Base-by-base conservation (phyloP, 64 coral and sea anemone species). In the Exaiptasia diaphana region DNA sequence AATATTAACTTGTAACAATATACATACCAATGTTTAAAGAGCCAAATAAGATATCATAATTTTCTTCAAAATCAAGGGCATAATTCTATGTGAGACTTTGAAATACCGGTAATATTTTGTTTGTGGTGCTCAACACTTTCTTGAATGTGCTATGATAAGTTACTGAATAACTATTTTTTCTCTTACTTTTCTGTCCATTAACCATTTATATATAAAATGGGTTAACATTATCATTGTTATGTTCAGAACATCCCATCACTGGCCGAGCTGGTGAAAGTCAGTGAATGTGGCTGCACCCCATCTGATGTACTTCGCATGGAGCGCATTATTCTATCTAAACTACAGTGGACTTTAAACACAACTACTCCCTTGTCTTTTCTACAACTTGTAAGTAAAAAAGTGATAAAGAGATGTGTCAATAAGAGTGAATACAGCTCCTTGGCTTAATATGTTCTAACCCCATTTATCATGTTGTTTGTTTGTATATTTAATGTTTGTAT, bases 241-340 rank as follows among this genome's bases (percentile, higher is more conserved):
- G 35, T 4, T 15, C 48, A 93, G 86, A 83, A 82, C 39, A 88
- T 95, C 48, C 91, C 91, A 35, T 87, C 81, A 73, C 83, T 83
- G 17, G 63, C 75, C 20, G 91, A 95, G 54, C 76, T 95, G 52
- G 81, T 95, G 25, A 76, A 89, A 84, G 91, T 95, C 28, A 95
- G 91, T 80, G 91, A 77, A 29, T 78, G 86, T 64, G 67, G 73
- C 67, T 95, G 87, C 54, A 85, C 91, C 65, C 73, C 86, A 41
- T 95, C 91, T 85, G 91, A 95, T 85, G 76, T 95, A 40, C 54
- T 95, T 58, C 81, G 91, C 33, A 95, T 95, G 91, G 91, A 95
- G 53, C 80, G 91, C 22, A 89, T 95, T 21, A 79, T 95, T 64
- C 80, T 95, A 50, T 73, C 86, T 48, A 95, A 89, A 32, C 91